Percentiles rank a stretch among this genome's conserved stretches.
These are phyloP conservation scores for Aegypius monachus DNA, from an alignment of 2,113 vertebrate species.

Conservation along the genomic window DNA sequence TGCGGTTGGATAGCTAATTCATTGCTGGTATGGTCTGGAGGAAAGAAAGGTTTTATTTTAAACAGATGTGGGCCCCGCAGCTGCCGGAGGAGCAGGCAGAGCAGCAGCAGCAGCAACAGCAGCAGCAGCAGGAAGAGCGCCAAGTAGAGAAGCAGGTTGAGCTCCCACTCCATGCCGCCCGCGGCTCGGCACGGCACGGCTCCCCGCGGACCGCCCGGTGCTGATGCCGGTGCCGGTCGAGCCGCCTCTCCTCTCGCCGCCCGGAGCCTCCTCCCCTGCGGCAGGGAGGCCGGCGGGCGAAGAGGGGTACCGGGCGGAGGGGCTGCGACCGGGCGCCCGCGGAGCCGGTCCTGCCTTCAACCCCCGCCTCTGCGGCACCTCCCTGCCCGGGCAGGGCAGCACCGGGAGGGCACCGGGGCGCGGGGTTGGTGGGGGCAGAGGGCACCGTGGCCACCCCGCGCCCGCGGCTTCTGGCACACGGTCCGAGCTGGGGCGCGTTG, in stretches of 20 bases:
- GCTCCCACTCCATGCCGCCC: slow-evolving; percentile 79
- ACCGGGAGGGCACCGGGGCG: not conserved
- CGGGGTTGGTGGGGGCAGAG: not conserved
- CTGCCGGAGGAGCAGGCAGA: slow-evolving; percentile 87
- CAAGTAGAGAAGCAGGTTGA: slow-evolving; percentile 86
- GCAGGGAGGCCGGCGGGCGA: too few relatives aligned
- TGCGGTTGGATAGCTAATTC: not conserved
- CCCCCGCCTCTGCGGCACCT: not conserved
- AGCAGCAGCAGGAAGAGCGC: slow-evolving; percentile 80
- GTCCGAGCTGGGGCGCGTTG: not conserved
- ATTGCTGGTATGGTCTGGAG: not conserved
- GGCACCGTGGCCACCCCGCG: too few relatives aligned
- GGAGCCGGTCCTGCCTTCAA: not conserved
- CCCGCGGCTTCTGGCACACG: too few relatives aligned
- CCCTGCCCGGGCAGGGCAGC: not conserved
- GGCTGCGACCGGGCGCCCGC: too few relatives aligned
- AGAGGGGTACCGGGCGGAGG: too few relatives aligned
- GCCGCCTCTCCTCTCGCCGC: not conserved
- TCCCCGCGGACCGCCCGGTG: not conserved
- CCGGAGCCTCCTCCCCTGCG: slow-evolving; percentile 8
- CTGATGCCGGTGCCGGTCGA: not conserved
- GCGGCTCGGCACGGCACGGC: not conserved
- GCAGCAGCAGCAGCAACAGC: slow-evolving; percentile 82
- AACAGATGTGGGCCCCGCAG: slow-evolving; percentile 70
- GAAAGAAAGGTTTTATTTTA: not conserved